Base-by-base conservation (phyloP, 2,888 invertebrate genomes). In the Notodonta dromedarius region DNA sequence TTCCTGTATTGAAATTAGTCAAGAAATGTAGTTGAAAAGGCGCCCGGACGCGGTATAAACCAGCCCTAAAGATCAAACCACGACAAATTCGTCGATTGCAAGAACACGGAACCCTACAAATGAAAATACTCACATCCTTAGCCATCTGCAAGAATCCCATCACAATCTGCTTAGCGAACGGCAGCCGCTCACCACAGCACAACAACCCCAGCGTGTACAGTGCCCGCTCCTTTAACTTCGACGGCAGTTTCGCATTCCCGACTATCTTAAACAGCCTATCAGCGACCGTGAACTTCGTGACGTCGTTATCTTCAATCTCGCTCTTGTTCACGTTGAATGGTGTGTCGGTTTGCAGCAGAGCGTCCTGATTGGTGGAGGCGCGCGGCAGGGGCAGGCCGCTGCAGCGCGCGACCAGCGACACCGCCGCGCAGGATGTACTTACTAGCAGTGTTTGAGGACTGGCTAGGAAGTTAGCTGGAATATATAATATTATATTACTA, bases 151-250 rank as follows among this genome's bases (percentile, higher is more conserved):
- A 88, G 73, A 98, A 96, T 62, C 96, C 96, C 70, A 96, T 95
- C 14, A 97, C 94, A 67, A 97, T 95, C 63, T 95, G 94, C 77
- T 95, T 95, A 0, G 96, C 95, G 72, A 96, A 96, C 35, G 96
- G 95, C 74, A 97, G 95, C 60, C 94, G 91, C 84, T 98, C 98
- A 0, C 98, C 98, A 58, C 98, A 95, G 77, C 98, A 98, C 71
- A 98, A 85, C 73, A 96, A 93, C 0, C 98, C 98, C 48, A 97
- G 87, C 59, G 97, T 95, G 72, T 95, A 94, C 6, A 97, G 95
- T 42, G 97, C 96, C 76, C 95, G 96, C 83, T 98, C 98, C 68
- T 96, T 94, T 53, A 97, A 95, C 88, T 96, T 97, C 0, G 96
- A 94, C 14, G 95, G 94, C 9, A 95, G 86, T 77, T 97, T 97